Conservation (phyloP, 1,140 invertebrate genomes). For the Pantala flavescens region DNA sequence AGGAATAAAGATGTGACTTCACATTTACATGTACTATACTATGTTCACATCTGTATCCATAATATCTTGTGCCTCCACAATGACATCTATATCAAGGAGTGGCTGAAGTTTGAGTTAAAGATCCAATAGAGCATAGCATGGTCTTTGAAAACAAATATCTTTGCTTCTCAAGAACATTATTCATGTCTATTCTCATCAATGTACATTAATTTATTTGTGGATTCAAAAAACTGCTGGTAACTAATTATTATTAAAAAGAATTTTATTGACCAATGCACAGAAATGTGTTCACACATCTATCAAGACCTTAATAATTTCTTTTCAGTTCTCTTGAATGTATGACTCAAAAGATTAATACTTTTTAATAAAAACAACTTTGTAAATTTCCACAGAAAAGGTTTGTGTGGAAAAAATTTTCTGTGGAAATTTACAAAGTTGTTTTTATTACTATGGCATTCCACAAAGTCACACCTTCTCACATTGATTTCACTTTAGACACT, state of each 20-base stretch:
- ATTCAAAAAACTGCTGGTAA: not conserved
- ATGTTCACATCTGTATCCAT: conserved; percentile 53
- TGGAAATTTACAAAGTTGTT: too few species aligned
- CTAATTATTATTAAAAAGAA: not conserved
- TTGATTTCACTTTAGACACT: too few species aligned
- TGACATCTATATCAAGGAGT: conserved; percentile 55
- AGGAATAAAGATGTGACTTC: too few species aligned
- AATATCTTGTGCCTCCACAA: conserved; percentile 62
- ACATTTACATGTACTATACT: conserved; percentile 31
- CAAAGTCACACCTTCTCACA: too few species aligned
- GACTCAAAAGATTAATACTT: too few species aligned
- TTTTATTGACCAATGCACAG: not conserved
- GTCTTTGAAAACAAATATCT: not conserved
- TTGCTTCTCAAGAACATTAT: too few species aligned
- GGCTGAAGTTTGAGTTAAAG: conserved; percentile 55
- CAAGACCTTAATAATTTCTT: not conserved
- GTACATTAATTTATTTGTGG: not conserved
- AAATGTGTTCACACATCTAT: not conserved
- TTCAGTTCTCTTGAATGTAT: not conserved
- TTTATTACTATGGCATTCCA: too few species aligned
- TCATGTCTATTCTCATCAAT: too few species aligned
- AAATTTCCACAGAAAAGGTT: too few species aligned
- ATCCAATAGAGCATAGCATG: conserved; percentile 32
- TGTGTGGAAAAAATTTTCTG: too few species aligned
- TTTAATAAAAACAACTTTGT: too few species aligned